phyloP scores from a whole-genome alignment of 2,888 invertebrate genomes.

The Trypoxylon attenuatum region DNA sequence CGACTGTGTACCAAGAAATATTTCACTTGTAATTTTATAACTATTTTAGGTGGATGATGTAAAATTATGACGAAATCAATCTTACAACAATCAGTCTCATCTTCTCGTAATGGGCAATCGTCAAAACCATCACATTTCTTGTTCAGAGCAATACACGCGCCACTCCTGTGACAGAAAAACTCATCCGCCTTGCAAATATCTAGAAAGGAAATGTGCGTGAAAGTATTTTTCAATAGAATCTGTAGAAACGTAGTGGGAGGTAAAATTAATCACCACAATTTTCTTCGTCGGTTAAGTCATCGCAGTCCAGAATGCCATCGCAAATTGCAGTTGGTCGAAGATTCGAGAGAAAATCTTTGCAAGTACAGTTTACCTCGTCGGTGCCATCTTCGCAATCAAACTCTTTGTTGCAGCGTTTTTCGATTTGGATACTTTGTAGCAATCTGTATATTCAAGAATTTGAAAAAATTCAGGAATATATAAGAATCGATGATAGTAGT shows the following conservation, averaged over 20 bases:
- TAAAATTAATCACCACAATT: constrained; percentile 83
- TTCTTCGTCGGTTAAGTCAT: constrained; percentile 84
- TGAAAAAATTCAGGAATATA: not conserved
- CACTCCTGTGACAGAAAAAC: constrained; percentile 81
- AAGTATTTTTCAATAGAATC: too few species aligned
- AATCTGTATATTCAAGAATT: constrained; percentile 75
- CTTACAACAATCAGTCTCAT: constrained; percentile 88
- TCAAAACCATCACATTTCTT: constrained; percentile 80
- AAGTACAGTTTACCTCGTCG: constrained; percentile 85
- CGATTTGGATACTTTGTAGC: constrained; percentile 79
- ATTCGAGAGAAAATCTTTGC: constrained; percentile 81
- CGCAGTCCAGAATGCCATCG: constrained; percentile 85
- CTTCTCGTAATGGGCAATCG: constrained; percentile 84
- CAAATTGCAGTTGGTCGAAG: constrained; percentile 79
- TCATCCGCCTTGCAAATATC: constrained; percentile 76
- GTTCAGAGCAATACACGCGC: constrained; percentile 78
- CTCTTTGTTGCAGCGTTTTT: constrained; percentile 81
- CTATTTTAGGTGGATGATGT: not conserved
- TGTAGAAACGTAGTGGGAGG: too few species aligned
- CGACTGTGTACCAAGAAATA: constrained; percentile 76
- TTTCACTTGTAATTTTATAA: not conserved
- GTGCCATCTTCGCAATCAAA: constrained; percentile 89
- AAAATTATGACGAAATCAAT: constrained; percentile 15
- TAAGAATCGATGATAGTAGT: not conserved
- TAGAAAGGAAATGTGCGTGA: constrained; percentile 16